phyloP scores from a whole-genome alignment of 2,888 invertebrate genomes.

The Xanthia icteritia region DNA sequence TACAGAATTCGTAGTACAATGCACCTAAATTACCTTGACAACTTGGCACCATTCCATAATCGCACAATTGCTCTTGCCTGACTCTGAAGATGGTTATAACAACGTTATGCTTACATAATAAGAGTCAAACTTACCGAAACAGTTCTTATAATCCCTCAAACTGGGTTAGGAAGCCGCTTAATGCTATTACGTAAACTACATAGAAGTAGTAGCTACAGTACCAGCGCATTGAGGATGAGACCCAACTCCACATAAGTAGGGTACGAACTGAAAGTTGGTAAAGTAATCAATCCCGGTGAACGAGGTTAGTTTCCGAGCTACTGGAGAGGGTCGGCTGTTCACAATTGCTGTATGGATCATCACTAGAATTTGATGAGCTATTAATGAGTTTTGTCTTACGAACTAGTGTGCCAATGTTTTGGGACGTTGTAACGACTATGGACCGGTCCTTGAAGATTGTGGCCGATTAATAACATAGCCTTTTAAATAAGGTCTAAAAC shows the following conservation, averaged over 20 bases:
- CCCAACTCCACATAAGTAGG: slow-evolving; percentile 55
- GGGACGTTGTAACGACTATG: neutral
- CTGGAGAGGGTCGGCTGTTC: slow-evolving; percentile 17
- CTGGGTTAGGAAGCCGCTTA: slow-evolving; percentile 59
- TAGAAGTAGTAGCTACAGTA: slow-evolving; percentile 17
- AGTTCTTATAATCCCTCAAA: slow-evolving; percentile 48
- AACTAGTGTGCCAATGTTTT: neutral
- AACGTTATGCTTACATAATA: slow-evolving; percentile 59
- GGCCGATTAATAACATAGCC: neutral
- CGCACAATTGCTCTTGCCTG: slow-evolving; percentile 49
- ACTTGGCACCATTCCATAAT: slow-evolving; percentile 59
- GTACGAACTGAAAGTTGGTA: slow-evolving; percentile 45
- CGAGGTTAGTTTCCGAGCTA: slow-evolving; percentile 41
- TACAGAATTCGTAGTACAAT: slow-evolving; percentile 58
- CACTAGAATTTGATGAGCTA: slow-evolving; percentile 15
- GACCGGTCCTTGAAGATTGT: neutral
- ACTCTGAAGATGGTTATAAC: slow-evolving; percentile 45
- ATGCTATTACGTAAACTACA: slow-evolving; percentile 44
- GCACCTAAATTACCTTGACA: slow-evolving; percentile 60
- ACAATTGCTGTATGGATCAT: slow-evolving; percentile 24
- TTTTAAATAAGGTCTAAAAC: neutral
- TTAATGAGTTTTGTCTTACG: slow-evolving; percentile 22
- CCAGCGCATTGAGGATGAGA: slow-evolving; percentile 21
- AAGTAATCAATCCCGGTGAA: slow-evolving; percentile 60
- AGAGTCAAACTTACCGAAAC: slow-evolving; percentile 48